Conservation (phyloP, 1,140 invertebrate genomes). For the Bombus vancouverensis region DNA sequence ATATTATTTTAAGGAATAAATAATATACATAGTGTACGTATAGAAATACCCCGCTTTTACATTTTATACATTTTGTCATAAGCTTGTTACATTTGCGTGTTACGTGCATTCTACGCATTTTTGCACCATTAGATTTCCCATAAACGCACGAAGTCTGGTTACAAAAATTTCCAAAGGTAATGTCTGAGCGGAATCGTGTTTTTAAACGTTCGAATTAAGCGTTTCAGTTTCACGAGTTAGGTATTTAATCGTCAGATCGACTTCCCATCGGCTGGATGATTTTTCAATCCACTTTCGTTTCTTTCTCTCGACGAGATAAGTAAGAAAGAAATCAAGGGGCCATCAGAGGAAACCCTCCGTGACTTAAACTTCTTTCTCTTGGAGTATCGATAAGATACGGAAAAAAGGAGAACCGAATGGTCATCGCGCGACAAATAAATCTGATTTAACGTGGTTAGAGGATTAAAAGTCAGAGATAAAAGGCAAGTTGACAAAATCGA, state of each 20-base stretch:
- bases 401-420: neutral
- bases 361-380: neutral
- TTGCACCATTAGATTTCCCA: neutral
- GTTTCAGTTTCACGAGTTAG: neutral
- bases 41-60: no score
- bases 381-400: neutral
- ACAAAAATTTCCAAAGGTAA: neutral
- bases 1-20: neutral
- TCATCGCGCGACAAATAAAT: constrained; percentile 4
- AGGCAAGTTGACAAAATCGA: neutral
- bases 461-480: constrained; percentile 14
- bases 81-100: no score
- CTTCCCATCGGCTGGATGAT: constrained; percentile 12
- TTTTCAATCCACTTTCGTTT: constrained; percentile 9
- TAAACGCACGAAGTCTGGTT: neutral
- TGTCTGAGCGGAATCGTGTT: neutral
- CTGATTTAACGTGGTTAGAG: neutral
- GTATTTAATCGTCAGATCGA: neutral
- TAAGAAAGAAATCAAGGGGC: neutral
- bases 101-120: neutral
- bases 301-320: neutral
- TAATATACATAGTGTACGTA: no score
- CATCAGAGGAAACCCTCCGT: neutral
- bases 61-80: no score
- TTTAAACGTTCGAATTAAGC: neutral